Conservation (phyloP, 2,797 vertebrate species). For the Vireo griseus region DNA sequence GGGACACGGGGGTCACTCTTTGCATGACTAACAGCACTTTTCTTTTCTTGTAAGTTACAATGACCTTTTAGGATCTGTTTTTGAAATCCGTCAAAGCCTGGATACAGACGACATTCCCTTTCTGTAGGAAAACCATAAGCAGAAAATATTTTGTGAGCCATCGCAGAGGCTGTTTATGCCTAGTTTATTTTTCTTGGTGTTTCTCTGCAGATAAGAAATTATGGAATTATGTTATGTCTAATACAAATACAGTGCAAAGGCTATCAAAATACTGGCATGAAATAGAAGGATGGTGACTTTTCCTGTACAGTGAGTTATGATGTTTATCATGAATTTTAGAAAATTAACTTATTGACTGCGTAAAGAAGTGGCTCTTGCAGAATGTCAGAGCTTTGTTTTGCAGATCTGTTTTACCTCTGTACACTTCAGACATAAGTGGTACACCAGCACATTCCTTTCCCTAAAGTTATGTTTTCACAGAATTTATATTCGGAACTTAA, state of each 20-base stretch:
- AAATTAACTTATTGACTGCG: background rate
- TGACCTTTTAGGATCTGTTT: background rate
- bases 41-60: background rate
- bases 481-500: background rate
- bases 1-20: background rate
- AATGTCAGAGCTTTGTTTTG: background rate
- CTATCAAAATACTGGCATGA: background rate
- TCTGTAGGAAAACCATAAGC: background rate
- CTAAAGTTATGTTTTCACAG: background rate
- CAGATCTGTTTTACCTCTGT: background rate
- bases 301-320: background rate
- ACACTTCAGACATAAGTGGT: background rate
- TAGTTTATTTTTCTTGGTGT: background rate
- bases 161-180: background rate
- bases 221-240: background rate
- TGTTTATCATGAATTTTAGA: background rate
- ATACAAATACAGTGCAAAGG: background rate
- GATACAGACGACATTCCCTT: background rate
- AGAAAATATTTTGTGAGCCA: background rate
- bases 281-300: background rate
- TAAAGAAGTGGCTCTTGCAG: background rate
- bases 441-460: background rate
- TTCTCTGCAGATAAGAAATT: background rate
- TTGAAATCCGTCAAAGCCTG: background rate
- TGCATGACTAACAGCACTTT: background rate